Evolutionary conservation across 2,888 invertebrate species (phyloP).

Genomic region (Heliconius sara): DNA sequence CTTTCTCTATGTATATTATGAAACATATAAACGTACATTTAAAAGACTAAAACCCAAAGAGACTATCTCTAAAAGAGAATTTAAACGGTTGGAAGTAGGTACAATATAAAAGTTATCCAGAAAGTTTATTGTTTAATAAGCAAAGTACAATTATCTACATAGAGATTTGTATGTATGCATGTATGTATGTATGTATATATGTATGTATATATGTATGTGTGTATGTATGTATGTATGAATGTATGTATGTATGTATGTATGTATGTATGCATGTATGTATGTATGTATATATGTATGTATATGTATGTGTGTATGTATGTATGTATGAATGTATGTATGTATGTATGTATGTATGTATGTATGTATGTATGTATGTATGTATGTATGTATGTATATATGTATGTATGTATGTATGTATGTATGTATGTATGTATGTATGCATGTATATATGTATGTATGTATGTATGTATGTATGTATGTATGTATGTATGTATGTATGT

Average conservation of each 20-base stretch:
- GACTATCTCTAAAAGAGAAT: not conserved
- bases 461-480: not conserved
- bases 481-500: not conserved
- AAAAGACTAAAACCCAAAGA: not conserved
- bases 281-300: not conserved
- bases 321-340: not conserved
- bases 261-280: not conserved
- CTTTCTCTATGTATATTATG: not conserved
- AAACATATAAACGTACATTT: not conserved
- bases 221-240: not conserved
- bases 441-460: too few relatives aligned
- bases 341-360: not conserved
- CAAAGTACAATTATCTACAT: conserved; percentile 8
- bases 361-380: not conserved
- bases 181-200: not conserved
- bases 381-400: too few relatives aligned
- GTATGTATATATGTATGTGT: too few relatives aligned
- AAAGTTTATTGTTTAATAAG: not conserved
- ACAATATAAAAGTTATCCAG: not conserved
- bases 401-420: too few relatives aligned
- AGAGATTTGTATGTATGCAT: not conserved
- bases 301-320: too few relatives aligned
- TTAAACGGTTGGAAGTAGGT: not conserved
- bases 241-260: not conserved
- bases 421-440: not conserved